Evolutionary conservation across 2,113 vertebrate genomes (phyloP).

Genomic region (Microtus pennsylvanicus): DNA sequence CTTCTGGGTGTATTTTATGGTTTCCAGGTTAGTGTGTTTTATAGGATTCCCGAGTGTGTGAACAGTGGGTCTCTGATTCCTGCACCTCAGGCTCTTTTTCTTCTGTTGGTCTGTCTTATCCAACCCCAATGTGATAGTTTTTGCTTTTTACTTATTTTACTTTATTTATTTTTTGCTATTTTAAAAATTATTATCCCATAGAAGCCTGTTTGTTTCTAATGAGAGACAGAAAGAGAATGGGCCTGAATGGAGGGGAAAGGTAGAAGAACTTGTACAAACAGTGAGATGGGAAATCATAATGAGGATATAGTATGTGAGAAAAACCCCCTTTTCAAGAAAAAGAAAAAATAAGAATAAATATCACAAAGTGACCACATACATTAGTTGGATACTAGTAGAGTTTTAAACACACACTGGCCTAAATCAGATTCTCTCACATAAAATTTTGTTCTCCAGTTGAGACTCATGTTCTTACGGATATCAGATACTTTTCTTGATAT

Average conservation of each 20-base stretch:
- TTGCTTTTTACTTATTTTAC: no score
- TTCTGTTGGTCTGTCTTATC: no score
- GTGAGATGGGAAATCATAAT: background rate
- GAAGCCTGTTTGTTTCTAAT: no score
- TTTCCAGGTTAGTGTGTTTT: background rate
- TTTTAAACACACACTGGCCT: background rate
- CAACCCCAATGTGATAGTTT: no score
- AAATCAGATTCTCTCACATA: background rate
- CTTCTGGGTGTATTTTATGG: background rate
- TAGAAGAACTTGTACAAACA: background rate
- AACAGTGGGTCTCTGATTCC: background rate
- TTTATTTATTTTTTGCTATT: no score
- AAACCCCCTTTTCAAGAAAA: background rate
- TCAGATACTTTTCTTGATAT: background rate
- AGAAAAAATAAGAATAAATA: background rate
- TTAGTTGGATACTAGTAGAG: background rate
- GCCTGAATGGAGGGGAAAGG: no score
- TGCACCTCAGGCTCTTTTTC: no score
- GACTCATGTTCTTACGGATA: background rate
- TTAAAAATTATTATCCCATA: no score
- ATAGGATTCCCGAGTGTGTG: background rate
- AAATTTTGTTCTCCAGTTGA: background rate
- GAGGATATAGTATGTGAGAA: background rate
- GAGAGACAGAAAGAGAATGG: no score
- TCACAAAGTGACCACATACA: background rate